Conservation (phyloP, 1,140 invertebrate species). For the Andricus grossulariae region DNA sequence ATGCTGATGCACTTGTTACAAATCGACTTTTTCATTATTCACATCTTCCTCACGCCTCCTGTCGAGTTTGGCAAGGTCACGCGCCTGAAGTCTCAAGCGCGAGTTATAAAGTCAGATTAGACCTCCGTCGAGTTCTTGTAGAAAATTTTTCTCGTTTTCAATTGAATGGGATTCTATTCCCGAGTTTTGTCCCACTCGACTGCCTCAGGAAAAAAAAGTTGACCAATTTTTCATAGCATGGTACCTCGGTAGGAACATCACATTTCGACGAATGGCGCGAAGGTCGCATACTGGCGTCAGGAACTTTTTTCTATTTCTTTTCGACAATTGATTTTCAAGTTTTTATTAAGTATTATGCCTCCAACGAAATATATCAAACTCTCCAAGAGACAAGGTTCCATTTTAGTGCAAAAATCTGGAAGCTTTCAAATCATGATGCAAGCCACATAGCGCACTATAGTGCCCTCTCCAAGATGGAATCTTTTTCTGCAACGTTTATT, state of each 20-base stretch:
- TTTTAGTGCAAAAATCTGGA: too few species aligned
- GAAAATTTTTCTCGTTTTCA: slow-evolving; percentile 34
- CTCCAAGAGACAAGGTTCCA: too few species aligned
- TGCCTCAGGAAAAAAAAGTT: not conserved
- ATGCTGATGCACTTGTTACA: too few species aligned
- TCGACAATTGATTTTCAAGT: not conserved
- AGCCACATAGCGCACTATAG: too few species aligned
- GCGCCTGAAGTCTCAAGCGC: slow-evolving; percentile 7
- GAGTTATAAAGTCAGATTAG: slow-evolving; percentile 47
- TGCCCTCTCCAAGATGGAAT: too few species aligned
- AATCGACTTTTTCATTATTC: not conserved
- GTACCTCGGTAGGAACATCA: slow-evolving; percentile 1
- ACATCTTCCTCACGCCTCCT: not conserved
- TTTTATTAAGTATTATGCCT: too few species aligned
- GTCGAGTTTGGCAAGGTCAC: not conserved
- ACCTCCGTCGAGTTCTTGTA: not conserved
- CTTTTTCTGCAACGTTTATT: too few species aligned
- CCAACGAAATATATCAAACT: too few species aligned
- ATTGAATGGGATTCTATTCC: slow-evolving; percentile 33
- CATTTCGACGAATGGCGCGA: not conserved
- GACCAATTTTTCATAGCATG: slow-evolving; percentile 10
- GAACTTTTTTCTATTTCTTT: not conserved
- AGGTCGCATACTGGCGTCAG: not conserved
- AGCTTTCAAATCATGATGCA: too few species aligned
- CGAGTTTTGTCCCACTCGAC: slow-evolving; percentile 1